A percentile compares a stretch with the other conserved stretches of the same genome.
Evolutionary conservation across 2,113 vertebrate genomes (phyloP).

Genomic region (Erpornis zantholeuca): DNA sequence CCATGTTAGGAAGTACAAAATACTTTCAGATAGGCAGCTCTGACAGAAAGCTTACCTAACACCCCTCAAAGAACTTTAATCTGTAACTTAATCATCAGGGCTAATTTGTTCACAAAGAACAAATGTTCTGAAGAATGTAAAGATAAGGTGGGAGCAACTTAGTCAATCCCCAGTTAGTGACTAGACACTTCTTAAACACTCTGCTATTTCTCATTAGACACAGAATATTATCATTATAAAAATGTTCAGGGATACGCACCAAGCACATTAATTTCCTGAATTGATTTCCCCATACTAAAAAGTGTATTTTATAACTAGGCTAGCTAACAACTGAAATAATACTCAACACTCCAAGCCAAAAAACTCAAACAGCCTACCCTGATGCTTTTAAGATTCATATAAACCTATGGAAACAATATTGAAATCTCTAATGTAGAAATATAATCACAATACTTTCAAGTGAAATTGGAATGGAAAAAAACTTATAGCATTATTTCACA

Average conservation of each 20-base stretch:
- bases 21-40: background rate
- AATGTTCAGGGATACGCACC: background rate
- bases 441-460: background rate
- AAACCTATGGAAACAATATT: background rate
- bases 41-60: background rate
- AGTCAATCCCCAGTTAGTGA: background rate
- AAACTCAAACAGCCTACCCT: background rate
- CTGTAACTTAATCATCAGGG: background rate
- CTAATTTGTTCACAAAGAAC: background rate
- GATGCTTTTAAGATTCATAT: background rate
- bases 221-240: background rate
- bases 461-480: background rate
- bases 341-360: background rate
- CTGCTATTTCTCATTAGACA: background rate
- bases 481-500: background rate
- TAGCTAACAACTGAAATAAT: background rate
- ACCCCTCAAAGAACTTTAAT: background rate
- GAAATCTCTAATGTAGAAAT: background rate
- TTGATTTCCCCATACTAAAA: background rate
- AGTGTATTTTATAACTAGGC: background rate
- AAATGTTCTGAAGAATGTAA: background rate
- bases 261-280: background rate
- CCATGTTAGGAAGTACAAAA: background rate
- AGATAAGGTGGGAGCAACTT: background rate
- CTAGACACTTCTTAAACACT: background rate